Evolutionary conservation across 2,797 vertebrate genomes (phyloP).

Genomic region (Parotocinclus haroldoi): DNA sequence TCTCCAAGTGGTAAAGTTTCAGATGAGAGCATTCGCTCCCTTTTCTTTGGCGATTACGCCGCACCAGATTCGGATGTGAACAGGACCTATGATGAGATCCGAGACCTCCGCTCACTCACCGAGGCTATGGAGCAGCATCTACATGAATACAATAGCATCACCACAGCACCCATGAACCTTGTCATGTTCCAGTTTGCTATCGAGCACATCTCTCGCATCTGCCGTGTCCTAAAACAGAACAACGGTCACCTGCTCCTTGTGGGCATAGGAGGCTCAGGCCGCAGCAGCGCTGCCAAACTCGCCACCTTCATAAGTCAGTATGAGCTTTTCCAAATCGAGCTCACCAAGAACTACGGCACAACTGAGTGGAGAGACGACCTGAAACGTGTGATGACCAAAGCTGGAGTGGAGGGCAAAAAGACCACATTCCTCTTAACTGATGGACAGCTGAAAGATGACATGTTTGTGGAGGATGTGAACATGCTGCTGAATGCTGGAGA

Average conservation of each 20-base stretch:
- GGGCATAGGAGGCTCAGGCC: conserved; percentile 86
- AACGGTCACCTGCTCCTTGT: conserved; percentile 86
- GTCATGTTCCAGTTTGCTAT: conserved; percentile 94
- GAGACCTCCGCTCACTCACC: conserved; percentile 74
- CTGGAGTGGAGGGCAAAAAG: conserved; percentile 73
- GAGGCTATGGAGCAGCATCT: conserved; percentile 85
- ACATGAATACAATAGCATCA: conserved; percentile 85
- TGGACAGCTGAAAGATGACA: conserved; percentile 89
- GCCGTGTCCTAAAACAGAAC: conserved; percentile 87
- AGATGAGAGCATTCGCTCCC: conserved; percentile 80
- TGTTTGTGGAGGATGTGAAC: conserved; percentile 87
- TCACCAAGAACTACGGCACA: conserved; percentile 81
- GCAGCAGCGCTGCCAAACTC: conserved; percentile 84
- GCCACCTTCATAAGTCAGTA: conserved; percentile 83
- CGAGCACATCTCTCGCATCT: conserved; percentile 91
- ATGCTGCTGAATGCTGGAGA: conserved; percentile 91
- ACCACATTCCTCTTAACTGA: conserved; percentile 85
- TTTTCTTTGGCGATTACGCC: conserved; percentile 89
- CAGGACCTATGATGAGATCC: conserved; percentile 85
- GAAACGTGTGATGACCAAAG: conserved; percentile 85
- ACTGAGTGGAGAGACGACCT: conserved; percentile 87
- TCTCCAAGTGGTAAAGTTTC: conserved; percentile 72
- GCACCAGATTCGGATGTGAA: conserved; percentile 65
- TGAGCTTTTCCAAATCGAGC: conserved; percentile 87
- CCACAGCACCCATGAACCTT: conserved; percentile 88